Evolutionary conservation across 2,113 vertebrate genomes (phyloP).

Genomic region (human (Homo sapiens)): GRCh38 chr9:136947501-136948000

Average conservation of each 20-base stretch:
- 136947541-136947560: neutral
- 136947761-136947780: neutral
- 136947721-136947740: neutral
- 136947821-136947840: neutral
- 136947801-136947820: neutral
- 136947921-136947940: neutral
- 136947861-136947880: neutral
- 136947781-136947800: neutral
- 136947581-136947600: neutral
- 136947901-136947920: neutral
- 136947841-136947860: neutral
- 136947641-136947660: neutral
- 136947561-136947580: too few species aligned
- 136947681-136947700: too few species aligned
- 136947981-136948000: fast-evolving
- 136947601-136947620: neutral
- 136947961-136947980: neutral
- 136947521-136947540: neutral
- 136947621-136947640: too few species aligned
- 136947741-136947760: neutral
- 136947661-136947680: neutral
- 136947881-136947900: neutral
- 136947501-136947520: neutral
- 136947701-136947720: too few species aligned
- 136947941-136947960: fast-evolving